Percentiles rank a stretch among this genome's conserved stretches.
Conservation (phyloP, 2,113 vertebrate genomes). For the Chionomys nivalis region DNA sequence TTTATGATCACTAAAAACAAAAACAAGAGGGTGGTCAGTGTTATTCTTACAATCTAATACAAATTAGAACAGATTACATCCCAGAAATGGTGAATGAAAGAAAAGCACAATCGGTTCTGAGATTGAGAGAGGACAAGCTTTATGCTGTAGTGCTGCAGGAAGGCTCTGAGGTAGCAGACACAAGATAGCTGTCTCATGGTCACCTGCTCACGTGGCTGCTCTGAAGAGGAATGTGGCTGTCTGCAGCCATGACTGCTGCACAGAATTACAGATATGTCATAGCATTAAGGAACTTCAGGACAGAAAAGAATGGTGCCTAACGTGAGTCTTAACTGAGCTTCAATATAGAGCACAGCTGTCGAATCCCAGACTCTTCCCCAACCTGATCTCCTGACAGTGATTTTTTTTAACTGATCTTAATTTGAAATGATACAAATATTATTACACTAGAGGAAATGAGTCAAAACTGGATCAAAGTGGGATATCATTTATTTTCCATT, state of each 20-base stretch:
- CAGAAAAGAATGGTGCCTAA: slow-evolving; percentile 52
- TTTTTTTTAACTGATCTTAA: slow-evolving; percentile 1
- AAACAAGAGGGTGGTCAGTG: not conserved
- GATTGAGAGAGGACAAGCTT: not conserved
- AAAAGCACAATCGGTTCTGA: not conserved
- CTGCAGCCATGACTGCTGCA: not conserved
- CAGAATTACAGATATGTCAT: slow-evolving; percentile 45
- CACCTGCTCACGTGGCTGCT: not conserved
- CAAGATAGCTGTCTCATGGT: not conserved
- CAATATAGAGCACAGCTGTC: slow-evolving; percentile 62
- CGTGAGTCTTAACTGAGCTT: slow-evolving; percentile 61
- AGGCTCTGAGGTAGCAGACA: not conserved
- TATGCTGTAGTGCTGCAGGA: not conserved
- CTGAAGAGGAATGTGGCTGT: slow-evolving; percentile 14
- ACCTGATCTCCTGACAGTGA: slow-evolving; percentile 27
- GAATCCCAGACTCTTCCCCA: slow-evolving; percentile 14
- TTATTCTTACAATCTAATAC: not conserved
- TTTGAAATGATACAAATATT: not conserved
- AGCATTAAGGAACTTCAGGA: slow-evolving; percentile 52
- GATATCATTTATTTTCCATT: not conserved
- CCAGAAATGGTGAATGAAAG: not conserved
- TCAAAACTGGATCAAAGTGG: too few species aligned
- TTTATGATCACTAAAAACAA: slow-evolving; percentile 7
- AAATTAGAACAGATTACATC: not conserved
- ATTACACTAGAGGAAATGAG: not conserved